Conservation (phyloP, 2,113 vertebrate species). For the Poeciliopsis prolifica region DNA sequence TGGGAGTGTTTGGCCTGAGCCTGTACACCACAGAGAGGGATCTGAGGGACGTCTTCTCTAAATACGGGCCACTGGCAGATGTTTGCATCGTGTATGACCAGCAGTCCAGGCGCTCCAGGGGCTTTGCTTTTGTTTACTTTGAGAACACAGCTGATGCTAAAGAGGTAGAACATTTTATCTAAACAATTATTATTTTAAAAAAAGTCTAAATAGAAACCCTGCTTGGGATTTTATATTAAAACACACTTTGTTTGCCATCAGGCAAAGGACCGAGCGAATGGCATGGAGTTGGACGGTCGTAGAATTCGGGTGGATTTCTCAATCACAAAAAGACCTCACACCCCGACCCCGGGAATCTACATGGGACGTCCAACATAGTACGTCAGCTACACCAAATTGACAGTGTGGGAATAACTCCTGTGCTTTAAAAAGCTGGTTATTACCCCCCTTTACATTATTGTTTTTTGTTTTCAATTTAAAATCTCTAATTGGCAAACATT, state of each 20-base stretch:
- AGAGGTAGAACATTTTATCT: slow-evolving; percentile 77
- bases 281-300: slow-evolving; percentile 96
- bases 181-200: not conserved
- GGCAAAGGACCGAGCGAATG: slow-evolving; percentile 96
- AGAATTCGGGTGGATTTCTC: slow-evolving; percentile 96
- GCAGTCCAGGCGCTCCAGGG: slow-evolving; percentile 93
- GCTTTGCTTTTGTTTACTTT: slow-evolving; percentile 96
- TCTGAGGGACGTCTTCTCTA: slow-evolving; percentile 94
- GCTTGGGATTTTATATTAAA: not conserved
- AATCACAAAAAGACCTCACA: slow-evolving; percentile 95
- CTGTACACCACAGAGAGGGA: slow-evolving; percentile 95
- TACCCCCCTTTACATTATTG: not conserved
- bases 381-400: slow-evolving; percentile 55
- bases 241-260: slow-evolving; percentile 49
- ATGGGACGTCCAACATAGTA: slow-evolving; percentile 98
- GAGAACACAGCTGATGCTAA: slow-evolving; percentile 92
- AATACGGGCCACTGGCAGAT: slow-evolving; percentile 91
- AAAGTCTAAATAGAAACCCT: not conserved
- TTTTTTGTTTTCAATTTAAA: not conserved
- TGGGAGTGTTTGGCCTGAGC: slow-evolving; percentile 96
- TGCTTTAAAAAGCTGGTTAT: not conserved
- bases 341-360: slow-evolving; percentile 96
- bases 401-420: not conserved
- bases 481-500: not conserved
- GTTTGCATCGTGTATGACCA: slow-evolving; percentile 96